phyloP scores from a whole-genome alignment of 1,140 invertebrate species.

The Tetranychus cinnabarinus region DNA sequence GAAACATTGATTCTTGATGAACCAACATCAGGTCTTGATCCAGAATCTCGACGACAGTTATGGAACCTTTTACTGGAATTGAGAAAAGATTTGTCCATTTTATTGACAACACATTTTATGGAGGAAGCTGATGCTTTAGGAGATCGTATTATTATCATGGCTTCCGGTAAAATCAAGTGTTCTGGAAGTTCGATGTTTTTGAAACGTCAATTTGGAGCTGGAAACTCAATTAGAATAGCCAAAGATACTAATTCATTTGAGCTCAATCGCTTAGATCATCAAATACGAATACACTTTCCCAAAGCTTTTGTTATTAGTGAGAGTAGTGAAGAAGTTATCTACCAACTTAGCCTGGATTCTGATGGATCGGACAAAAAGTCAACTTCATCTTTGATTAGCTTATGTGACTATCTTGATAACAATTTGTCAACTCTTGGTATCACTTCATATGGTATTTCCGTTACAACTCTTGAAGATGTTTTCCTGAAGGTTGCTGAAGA shows the following conservation, averaged over 20 bases:
- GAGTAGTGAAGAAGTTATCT: background rate
- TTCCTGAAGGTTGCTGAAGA: constrained; percentile 17
- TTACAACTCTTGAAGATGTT: constrained; percentile 63
- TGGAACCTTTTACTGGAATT: constrained; percentile 29
- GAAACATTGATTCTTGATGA: constrained; percentile 11
- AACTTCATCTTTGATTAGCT: background rate
- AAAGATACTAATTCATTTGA: constrained; percentile 2
- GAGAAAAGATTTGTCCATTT: constrained; percentile 36
- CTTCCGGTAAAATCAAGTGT: constrained; percentile 27
- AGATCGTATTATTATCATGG: constrained; percentile 31
- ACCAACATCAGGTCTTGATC: constrained; percentile 27
- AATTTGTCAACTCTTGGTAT: constrained; percentile 34
- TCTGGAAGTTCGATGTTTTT: constrained; percentile 29
- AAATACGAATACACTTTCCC: background rate
- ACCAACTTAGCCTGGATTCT: background rate
- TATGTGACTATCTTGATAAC: constrained; percentile 39
- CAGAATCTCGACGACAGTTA: constrained; percentile 29
- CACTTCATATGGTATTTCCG: constrained; percentile 44
- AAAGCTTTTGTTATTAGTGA: background rate
- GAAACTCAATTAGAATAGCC: constrained; percentile 13
- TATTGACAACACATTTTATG: constrained; percentile 92
- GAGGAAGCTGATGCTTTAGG: constrained; percentile 65
- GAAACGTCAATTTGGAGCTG: constrained; percentile 24
- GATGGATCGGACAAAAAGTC: background rate
- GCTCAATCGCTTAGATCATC: background rate